Evolutionary conservation across 2,888 invertebrate species (phyloP).

Genomic region (Pocota personata): DNA sequence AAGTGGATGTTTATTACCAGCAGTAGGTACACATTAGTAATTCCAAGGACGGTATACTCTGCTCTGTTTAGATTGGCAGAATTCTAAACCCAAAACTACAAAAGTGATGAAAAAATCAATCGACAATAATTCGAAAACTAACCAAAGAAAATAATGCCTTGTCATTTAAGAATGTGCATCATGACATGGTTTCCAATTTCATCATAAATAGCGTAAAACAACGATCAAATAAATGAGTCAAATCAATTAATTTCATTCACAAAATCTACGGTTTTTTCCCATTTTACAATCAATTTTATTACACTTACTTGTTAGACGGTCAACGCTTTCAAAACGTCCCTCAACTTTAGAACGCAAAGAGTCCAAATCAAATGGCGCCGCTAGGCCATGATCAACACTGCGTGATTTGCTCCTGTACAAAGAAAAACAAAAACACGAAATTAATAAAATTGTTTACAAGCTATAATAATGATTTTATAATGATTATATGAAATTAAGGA

Average conservation of each 20-base stretch:
- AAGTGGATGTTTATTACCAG: too few species aligned
- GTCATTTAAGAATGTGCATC: too few species aligned
- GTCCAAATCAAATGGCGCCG: slow-evolving; percentile 93
- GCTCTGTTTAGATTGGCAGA: too few species aligned
- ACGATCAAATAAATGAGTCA: neutral
- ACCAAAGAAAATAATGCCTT: too few species aligned
- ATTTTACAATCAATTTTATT: slow-evolving; percentile 55
- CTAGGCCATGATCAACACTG: slow-evolving; percentile 95
- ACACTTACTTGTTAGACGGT: slow-evolving; percentile 85
- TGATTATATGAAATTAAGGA: neutral
- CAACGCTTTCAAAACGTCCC: slow-evolving; percentile 91
- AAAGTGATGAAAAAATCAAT: too few species aligned
- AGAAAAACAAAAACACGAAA: slow-evolving; percentile 49
- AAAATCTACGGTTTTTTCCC: neutral
- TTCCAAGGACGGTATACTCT: too few species aligned
- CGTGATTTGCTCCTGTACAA: slow-evolving; percentile 93
- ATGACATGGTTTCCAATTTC: too few species aligned
- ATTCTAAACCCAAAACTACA: too few species aligned
- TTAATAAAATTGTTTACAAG: neutral
- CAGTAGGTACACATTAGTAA: too few species aligned
- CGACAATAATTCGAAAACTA: too few species aligned
- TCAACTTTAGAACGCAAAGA: slow-evolving; percentile 93
- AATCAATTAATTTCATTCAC: neutral
- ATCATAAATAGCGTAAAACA: too few species aligned
- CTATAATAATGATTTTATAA: neutral